Evolutionary conservation across 2,797 vertebrate species (phyloP).

Genomic region (Clangula hyemalis): DNA sequence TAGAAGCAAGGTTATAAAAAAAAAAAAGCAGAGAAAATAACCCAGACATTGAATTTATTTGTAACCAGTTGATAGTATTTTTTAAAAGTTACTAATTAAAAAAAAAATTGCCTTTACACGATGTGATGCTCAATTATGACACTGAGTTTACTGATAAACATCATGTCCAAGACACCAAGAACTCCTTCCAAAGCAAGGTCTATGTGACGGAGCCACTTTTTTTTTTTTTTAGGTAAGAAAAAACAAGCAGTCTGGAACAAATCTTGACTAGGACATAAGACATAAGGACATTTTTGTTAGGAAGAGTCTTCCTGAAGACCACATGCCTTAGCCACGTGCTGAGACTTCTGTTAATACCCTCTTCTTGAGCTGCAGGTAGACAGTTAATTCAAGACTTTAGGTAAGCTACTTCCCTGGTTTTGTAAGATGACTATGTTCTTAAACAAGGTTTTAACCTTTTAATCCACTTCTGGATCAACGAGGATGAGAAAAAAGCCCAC

Average conservation of each 20-base stretch:
- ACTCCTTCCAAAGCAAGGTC: not conserved
- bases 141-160: not conserved
- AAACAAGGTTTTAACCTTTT: not conserved
- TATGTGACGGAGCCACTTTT: not conserved
- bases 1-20: rapidly evolving
- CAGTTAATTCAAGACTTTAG: not conserved
- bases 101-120: not conserved
- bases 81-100: not conserved
- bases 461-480: not conserved
- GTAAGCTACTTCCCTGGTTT: not conserved
- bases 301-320: not conserved
- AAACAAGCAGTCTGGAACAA: not conserved
- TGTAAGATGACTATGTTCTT: not conserved
- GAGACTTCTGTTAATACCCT: not conserved
- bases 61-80: not conserved
- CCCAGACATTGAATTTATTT: not conserved
- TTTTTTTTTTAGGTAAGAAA: not conserved
- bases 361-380: not conserved
- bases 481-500: not conserved
- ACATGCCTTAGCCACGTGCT: not conserved
- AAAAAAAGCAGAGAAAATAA: not conserved
- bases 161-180: not conserved
- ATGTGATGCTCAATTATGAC: not conserved
- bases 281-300: not conserved
- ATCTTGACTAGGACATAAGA: not conserved